These are phyloP conservation scores for Dicaeum eximium DNA, from an alignment of 2,113 vertebrate genomes.

Conservation along the genomic window DNA sequence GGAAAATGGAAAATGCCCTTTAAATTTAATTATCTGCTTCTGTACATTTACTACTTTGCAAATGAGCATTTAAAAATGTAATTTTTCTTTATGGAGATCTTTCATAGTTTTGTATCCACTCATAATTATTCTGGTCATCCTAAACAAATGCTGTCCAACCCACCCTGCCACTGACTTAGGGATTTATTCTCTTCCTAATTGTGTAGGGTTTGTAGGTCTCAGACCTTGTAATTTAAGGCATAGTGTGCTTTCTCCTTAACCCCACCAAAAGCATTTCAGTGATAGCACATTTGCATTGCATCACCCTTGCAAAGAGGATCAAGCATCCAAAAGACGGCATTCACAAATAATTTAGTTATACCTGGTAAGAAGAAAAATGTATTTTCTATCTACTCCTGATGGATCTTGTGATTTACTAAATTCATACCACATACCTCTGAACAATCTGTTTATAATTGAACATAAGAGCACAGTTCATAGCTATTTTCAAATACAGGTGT, in stretches of 20 bases:
- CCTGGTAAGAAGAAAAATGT: not conserved
- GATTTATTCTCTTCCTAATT: not conserved
- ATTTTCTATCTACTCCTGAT: not conserved
- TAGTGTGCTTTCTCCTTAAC: not conserved
- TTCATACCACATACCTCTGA: not conserved
- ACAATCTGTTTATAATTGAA: not conserved
- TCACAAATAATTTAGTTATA: not conserved
- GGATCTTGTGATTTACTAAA: not conserved
- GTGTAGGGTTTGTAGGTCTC: not conserved
- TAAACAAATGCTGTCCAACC: not conserved
- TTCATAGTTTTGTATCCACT: not conserved
- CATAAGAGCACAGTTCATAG: not conserved
- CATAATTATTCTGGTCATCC: not conserved
- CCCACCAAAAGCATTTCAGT: not conserved
- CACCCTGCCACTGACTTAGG: not conserved
- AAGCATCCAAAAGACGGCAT: not conserved
- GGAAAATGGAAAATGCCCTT: not conserved
- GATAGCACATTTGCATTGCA: not conserved
- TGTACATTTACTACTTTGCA: not conserved
- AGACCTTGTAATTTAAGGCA: not conserved
- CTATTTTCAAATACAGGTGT: not conserved
- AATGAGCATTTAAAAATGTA: not conserved
- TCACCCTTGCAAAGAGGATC: not conserved
- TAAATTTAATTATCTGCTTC: slow-evolving; percentile 23
- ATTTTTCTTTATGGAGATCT: not conserved